Evolutionary conservation across 2,888 invertebrate species (phyloP).

Genomic region (Drosophila heteroneura): DNA sequence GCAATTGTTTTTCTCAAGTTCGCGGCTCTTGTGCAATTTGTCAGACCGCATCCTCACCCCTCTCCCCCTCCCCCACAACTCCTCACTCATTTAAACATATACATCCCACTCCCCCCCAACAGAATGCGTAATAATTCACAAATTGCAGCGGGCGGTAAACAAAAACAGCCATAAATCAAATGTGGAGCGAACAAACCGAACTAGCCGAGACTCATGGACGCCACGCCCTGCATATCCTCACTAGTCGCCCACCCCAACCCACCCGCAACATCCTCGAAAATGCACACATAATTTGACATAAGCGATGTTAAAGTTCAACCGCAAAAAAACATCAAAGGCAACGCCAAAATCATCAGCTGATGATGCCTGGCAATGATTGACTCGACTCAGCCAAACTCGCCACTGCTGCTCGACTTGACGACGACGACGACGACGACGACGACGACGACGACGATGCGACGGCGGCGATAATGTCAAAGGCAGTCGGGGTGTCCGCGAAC

Average conservation of each 20-base stretch:
- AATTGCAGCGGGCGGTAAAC: conserved; percentile 70
- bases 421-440: conserved; percentile 25
- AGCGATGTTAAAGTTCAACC: conserved; percentile 81
- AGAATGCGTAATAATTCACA: conserved; percentile 74
- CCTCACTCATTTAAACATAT: neutral
- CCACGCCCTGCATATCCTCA: conserved; percentile 54
- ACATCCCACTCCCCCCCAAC: neutral
- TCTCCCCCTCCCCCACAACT: neutral
- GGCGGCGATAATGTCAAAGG: conserved; percentile 72
- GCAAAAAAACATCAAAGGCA: conserved; percentile 63
- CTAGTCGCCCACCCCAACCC: neutral
- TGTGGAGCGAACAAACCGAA: conserved; percentile 36
- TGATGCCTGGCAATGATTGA: conserved; percentile 63
- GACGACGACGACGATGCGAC: conserved; percentile 26
- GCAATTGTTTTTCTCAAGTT: conserved; percentile 75
- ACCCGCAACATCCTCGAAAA: conserved; percentile 61
- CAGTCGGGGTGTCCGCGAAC: conserved; percentile 32
- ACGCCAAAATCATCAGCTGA: conserved; percentile 53
- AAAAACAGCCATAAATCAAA: conserved; percentile 75
- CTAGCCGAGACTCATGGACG: conserved; percentile 54
- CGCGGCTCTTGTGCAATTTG: conserved; percentile 73
- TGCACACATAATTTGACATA: conserved; percentile 83
- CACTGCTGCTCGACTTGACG: conserved; percentile 17
- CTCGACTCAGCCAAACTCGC: conserved; percentile 42
- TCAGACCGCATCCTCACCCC: conserved; percentile 31